Base-by-base conservation (phyloP, 2,797 vertebrate genomes). In the Enteromius fasciolatus region DNA sequence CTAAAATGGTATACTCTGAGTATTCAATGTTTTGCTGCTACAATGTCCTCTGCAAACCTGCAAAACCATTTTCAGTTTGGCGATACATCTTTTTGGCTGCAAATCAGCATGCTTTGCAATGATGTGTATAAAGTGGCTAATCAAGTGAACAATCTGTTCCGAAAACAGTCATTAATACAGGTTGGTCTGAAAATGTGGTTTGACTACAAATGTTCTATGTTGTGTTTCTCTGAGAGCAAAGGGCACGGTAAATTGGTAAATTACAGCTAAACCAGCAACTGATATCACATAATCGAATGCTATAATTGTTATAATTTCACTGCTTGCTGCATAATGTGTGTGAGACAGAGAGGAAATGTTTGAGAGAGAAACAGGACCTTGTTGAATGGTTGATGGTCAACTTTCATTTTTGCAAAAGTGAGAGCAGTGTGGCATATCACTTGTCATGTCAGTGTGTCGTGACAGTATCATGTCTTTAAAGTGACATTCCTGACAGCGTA, bases 1-100 rank as follows among this genome's bases (percentile, higher is more conserved):
- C 36, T 50, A 68, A 78, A 52, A 20, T 46, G 63, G 20, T 78
- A 31, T 72, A 48, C 76, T 78, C 52, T 10, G 25, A 11, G 28
- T 25, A 48, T 33, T 41, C 46, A 48, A 2, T 67, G 31, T 73
- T 39, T 64, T 78, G 18, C 23, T 78, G 44, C 68, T 73, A 54
- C 18, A 73, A 31, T 23, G n/a, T 63, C 12, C 4, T 33, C 28
- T 79, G 50, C 69, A 15, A 69, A 31, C 12, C 33, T 28, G 15
- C 9, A 3, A 14, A 36, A 15, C 59, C 8, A 44, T 70, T 41
- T 41, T 20, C 2, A n/a, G 25, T 33, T 66, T 66, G 23, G 18
- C 46, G 48, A 73, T 23, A 6, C 33, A 33, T 46, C 41, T 8
- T 73, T 7, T 50, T 73, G 25, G 12, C 11, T 18, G 52, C 17